Evolutionary conservation across 1,140 invertebrate genomes (phyloP).

Genomic region (Aphelinus atriplicis): DNA sequence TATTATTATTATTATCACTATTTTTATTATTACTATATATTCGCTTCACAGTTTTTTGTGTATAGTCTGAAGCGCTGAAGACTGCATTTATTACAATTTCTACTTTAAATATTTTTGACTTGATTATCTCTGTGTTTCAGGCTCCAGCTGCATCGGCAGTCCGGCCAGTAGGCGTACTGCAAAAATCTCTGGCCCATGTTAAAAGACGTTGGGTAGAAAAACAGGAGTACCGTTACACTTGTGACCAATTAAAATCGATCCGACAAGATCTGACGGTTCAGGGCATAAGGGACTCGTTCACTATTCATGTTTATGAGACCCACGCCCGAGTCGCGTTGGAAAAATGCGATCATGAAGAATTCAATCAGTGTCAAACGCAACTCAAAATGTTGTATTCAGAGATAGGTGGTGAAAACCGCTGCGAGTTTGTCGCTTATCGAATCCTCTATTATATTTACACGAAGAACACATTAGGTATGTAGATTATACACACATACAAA

Average conservation of each 20-base stretch:
- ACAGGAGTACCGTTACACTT: slow-evolving; percentile 94
- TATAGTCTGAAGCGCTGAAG: too few relatives aligned
- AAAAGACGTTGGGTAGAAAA: slow-evolving; percentile 89
- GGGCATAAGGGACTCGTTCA: slow-evolving; percentile 93
- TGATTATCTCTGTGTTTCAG: slow-evolving; percentile 62
- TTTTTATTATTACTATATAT: background rate
- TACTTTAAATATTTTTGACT: too few relatives aligned
- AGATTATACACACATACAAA: slow-evolving; percentile 14
- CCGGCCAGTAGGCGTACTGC: slow-evolving; percentile 86
- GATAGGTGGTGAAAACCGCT: slow-evolving; percentile 76
- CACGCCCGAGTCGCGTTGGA: slow-evolving; percentile 97
- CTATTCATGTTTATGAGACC: slow-evolving; percentile 96
- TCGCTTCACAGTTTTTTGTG: too few relatives aligned
- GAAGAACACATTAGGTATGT: slow-evolving; percentile 91
- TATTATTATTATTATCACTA: slow-evolving; percentile 11
- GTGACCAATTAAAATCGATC: slow-evolving; percentile 98
- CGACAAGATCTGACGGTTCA: slow-evolving; percentile 98
- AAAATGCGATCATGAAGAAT: slow-evolving; percentile 97
- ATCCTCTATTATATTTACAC: slow-evolving; percentile 98
- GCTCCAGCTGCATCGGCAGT: slow-evolving; percentile 92
- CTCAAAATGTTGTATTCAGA: slow-evolving; percentile 88
- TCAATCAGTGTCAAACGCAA: slow-evolving; percentile 99
- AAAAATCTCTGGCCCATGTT: slow-evolving; percentile 86
- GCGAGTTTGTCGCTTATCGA: slow-evolving; percentile 94
- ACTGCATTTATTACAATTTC: too few relatives aligned